Percentiles rank a stretch among this genome's conserved stretches.
These are phyloP conservation scores for Barbus barbus DNA, from an alignment of 2,113 vertebrate species.

Conservation along the genomic window DNA sequence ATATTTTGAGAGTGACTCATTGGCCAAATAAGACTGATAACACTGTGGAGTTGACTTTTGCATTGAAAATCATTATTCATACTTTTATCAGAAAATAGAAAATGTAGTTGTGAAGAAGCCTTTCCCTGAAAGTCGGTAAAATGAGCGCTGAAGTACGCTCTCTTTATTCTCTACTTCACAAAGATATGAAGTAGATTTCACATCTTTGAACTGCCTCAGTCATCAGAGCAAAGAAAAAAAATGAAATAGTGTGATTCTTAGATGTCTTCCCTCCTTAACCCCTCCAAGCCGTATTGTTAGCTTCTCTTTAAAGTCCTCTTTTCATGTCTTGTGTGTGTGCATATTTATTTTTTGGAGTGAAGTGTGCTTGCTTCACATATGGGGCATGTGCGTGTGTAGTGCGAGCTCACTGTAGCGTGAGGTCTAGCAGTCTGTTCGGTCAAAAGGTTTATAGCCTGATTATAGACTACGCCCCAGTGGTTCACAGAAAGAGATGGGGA, in stretches of 20 bases:
- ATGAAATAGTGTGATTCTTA: slow-evolving; percentile 10
- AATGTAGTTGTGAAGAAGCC: neutral
- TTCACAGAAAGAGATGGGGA: slow-evolving; percentile 2
- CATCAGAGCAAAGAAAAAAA: slow-evolving; percentile 41
- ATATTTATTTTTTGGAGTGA: slow-evolving; percentile 9
- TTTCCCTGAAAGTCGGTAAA: neutral
- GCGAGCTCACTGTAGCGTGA: slow-evolving; percentile 41
- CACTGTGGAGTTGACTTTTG: neutral
- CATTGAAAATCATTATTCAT: neutral
- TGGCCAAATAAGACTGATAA: neutral
- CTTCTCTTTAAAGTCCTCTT: slow-evolving; percentile 12
- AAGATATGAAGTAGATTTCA: slow-evolving; percentile 34
- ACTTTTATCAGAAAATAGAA: slow-evolving; percentile 9
- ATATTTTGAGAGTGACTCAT: neutral
- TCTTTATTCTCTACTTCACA: slow-evolving; percentile 26
- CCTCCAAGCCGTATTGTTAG: neutral
- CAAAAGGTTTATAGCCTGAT: slow-evolving; percentile 51
- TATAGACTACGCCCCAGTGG: slow-evolving; percentile 31
- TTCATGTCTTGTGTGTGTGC: slow-evolving; percentile 36
- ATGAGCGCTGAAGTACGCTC: slow-evolving; percentile 27
- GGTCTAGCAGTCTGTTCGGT: slow-evolving; percentile 42
- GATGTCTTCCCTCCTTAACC: slow-evolving; percentile 28
- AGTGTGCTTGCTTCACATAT: slow-evolving; percentile 40
- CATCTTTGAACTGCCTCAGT: slow-evolving; percentile 47
- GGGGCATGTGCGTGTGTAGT: slow-evolving; percentile 39